Conservation (phyloP, 1,140 invertebrate species). For the Ooceraea biroi region DNA sequence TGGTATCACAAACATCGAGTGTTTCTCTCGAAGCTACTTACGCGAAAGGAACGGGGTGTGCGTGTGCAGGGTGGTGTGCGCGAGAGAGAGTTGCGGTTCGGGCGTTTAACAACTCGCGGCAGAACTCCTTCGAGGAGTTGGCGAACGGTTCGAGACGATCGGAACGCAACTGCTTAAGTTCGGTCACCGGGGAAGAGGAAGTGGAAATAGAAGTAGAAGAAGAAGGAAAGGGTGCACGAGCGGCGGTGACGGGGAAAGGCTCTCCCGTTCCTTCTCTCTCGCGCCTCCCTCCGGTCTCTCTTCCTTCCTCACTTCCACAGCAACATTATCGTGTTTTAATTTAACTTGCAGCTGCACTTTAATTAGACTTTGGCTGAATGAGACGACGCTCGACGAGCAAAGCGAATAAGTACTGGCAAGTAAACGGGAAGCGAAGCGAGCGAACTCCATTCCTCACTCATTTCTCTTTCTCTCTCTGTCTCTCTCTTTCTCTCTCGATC, state of each 20-base stretch:
- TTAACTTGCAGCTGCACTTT: constrained; percentile 83
- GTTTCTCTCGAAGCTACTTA: background rate
- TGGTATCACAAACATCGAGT: background rate
- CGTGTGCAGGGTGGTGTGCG: constrained; percentile 15
- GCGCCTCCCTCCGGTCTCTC: constrained; percentile 4
- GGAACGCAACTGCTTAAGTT: constrained; percentile 68
- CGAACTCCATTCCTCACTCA: constrained; percentile 59
- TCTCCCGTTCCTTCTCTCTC: constrained; percentile 36
- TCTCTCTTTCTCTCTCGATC: constrained; percentile 1
- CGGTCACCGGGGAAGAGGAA: constrained; percentile 37
- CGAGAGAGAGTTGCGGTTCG: constrained; percentile 37
- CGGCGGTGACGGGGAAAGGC: constrained; percentile 22
- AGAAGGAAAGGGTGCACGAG: constrained; percentile 28
- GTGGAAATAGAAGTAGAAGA: background rate
- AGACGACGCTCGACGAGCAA: constrained; percentile 74
- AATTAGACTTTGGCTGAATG: constrained; percentile 80
- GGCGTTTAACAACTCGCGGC: constrained; percentile 70
- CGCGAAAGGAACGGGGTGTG: background rate
- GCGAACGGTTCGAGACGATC: constrained; percentile 69
- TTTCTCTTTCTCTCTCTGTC: constrained; percentile 29
- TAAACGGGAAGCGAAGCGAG: constrained; percentile 62
- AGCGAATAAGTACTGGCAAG: constrained; percentile 69
- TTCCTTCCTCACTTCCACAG: constrained; percentile 40
- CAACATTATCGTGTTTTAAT: constrained; percentile 83
- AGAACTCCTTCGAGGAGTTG: constrained; percentile 68